Evolutionary conservation across 2,888 invertebrate genomes (phyloP).

Genomic region (Caenorhabditis macrosperma): DNA sequence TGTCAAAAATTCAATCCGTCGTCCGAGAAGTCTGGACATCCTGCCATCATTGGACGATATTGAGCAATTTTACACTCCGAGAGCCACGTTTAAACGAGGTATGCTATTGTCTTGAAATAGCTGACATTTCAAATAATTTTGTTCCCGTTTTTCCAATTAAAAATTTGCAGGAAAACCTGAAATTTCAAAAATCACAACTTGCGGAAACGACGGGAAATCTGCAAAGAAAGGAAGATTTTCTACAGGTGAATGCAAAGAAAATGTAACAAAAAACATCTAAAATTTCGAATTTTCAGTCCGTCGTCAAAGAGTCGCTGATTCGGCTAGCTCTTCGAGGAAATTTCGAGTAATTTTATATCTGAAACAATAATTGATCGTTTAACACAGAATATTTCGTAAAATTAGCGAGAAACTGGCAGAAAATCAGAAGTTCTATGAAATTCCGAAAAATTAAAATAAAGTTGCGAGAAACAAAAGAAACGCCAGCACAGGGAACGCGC

Average conservation of each 20-base stretch:
- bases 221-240: not conserved
- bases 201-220: not conserved
- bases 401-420: too few relatives aligned
- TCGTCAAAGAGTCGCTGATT: not conserved
- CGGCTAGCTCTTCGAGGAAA: not conserved
- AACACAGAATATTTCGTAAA: not conserved
- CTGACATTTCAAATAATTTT: not conserved
- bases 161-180: not conserved
- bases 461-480: too few relatives aligned
- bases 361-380: not conserved
- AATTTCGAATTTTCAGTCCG: not conserved
- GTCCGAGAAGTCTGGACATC: constrained; percentile 18
- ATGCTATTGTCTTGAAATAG: not conserved
- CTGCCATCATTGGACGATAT: constrained; percentile 8
- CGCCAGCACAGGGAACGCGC: too few relatives aligned
- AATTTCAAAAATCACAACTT: not conserved
- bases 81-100: constrained; percentile 40
- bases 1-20: not conserved
- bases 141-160: too few relatives aligned
- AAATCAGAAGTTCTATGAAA: not conserved
- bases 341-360: not conserved
- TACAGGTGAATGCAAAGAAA: too few relatives aligned
- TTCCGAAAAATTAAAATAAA: too few relatives aligned
- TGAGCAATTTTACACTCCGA: constrained; percentile 34
- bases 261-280: too few relatives aligned